Evolutionary conservation across 1,140 invertebrate genomes (phyloP), one percentile per base, ranked within the genome.

Genomic region (Lamellibrachia luymesi): DNA sequence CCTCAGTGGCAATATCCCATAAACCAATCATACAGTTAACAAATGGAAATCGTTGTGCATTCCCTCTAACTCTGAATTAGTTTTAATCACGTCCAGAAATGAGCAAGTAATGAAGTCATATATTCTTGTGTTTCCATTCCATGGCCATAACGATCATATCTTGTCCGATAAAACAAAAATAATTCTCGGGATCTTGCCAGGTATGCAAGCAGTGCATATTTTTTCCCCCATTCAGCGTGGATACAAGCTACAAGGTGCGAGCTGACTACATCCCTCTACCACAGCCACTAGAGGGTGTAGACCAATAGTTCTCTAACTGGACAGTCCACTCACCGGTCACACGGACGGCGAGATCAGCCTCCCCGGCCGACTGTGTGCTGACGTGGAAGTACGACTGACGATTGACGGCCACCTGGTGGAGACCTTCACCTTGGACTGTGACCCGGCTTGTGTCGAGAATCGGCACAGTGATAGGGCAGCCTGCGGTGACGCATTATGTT

Each of bases 321-420:
- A 38, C 49, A 51, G 52, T 25, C 13, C 92, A 93, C 93, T 64
- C 92, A 93, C 93, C 27, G 2, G 90, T 92, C 4, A 93, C 93
- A 25, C 56, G 89, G 50, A 92, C 93, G 50, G 93, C 64, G 8
- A 93, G 93, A 25, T 93, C 93, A 50, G 51, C 91, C 4, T 92
- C 93, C 27, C 51, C 51, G 51, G 92, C 50, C 10, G 91, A 10
- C 52, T 94, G 93, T 4, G 80, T 94, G 8, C 93, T 90, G n/a
- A 94, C 93, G 25, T 91, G 89, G 92, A 94, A 93, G 90, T 93
- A 93, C 13, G 93, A 93, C 49, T 93, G 92, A 6, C 92, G 51
- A 51, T 94, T 94, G 51, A 80, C 92, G 5, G 92, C 92, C 90
- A 92, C 92, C 25, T 92, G 89, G 50, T 80, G 92, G 10, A 94